Conservation (phyloP, 2,888 invertebrate species). For the Tridacna gigas region DNA sequence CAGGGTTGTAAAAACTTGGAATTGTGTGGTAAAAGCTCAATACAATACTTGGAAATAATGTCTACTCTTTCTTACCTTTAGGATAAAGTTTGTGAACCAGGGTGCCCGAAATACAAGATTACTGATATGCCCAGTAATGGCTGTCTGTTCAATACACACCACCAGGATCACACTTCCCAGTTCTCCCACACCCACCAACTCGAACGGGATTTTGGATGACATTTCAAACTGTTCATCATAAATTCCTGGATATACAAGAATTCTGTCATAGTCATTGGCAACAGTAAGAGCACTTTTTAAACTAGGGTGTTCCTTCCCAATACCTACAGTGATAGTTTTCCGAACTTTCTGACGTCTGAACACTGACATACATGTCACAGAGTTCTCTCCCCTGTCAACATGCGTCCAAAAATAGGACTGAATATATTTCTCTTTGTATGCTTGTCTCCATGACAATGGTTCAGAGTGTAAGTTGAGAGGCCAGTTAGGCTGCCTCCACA, state of each 20-base stretch:
- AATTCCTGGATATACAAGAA: conserved; percentile 80
- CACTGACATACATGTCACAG: conserved; percentile 70
- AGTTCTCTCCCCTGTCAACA: conserved; percentile 45
- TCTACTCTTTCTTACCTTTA: conserved; percentile 76
- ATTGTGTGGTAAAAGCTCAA: too few species aligned
- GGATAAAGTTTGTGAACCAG: conserved; percentile 81
- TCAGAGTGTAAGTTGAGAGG: conserved; percentile 75
- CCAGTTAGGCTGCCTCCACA: conserved; percentile 81
- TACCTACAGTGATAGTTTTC: conserved; percentile 78
- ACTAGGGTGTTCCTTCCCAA: conserved; percentile 71
- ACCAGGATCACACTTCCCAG: conserved; percentile 79
- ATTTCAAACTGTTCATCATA: conserved; percentile 83
- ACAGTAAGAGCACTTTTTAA: conserved; percentile 78
- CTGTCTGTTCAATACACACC: conserved; percentile 79
- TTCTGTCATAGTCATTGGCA: conserved; percentile 79
- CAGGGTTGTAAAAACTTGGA: too few species aligned
- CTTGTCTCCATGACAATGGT: conserved; percentile 78
- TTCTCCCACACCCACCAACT: conserved; percentile 79
- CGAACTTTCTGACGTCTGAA: conserved; percentile 70
- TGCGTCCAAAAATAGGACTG: conserved; percentile 75
- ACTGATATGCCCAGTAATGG: conserved; percentile 77
- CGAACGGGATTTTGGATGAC: conserved; percentile 81
- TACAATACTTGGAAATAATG: too few species aligned
- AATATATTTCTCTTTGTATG: conserved; percentile 75
- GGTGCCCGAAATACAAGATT: conserved; percentile 81